Evolutionary conservation across 1,140 invertebrate species (phyloP), one percentile per base, ranked within the genome.

Genomic region (Ylistrum balloti): DNA sequence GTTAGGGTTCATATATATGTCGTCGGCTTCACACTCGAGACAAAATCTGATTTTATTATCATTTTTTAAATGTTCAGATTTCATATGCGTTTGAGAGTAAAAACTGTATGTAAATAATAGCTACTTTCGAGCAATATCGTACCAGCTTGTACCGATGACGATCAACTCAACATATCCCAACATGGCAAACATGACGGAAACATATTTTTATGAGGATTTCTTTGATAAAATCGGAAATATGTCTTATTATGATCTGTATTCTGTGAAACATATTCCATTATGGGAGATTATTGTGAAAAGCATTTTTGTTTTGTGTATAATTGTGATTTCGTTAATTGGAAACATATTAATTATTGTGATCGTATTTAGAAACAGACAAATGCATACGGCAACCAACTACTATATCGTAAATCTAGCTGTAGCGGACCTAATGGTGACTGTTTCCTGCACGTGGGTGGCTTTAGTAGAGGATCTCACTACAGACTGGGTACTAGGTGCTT

Each of bases 371-470:
- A 93, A 95, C 89, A 94, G 90, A 34, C 90, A 89, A 0, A 93
- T 95, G 93, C 90, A 93, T 33, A 95, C 94, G 3, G 91, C 93
- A 3, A 95, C 95, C 28, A 95, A 95, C 91, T 94, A 91, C 86
- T 95, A 94, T 85, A 94, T 95, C 28, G 89, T 95, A 85, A 95
- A 95, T 86, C 90, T 95, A 85, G 94, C 94, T n/a, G 93, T 95
- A n/a, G 93, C 94, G 17, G 95, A 95, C 92, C 89, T 95, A n/a
- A 88, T 95, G 90, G 96, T 97, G 15, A 96, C 96, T 0, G 17
- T 96, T 3, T 96, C 94, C 34, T 96, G 96, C 86, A 96, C 96
- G 92, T 97, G 96, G 96, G 96, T 97, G 1, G 96, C 96, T 85
- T 89, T 96, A 0, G 95, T 96, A 7, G 94, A 95, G 86, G 91